Evolutionary conservation across 2,797 vertebrate species (phyloP), one percentile per base, ranked within the genome.

Genomic region (Phrynocephalus guinanensis): DNA sequence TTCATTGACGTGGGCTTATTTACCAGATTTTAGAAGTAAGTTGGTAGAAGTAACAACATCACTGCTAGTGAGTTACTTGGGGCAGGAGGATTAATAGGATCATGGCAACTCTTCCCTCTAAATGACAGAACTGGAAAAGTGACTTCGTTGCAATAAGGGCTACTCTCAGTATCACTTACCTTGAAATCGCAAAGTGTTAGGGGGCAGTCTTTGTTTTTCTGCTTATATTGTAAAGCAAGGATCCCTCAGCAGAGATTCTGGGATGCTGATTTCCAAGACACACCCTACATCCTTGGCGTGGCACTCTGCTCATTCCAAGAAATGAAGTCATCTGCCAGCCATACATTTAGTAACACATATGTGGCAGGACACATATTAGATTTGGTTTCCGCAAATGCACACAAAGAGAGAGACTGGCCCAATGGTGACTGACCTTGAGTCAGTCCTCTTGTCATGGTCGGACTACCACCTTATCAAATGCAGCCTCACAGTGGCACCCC

Each of bases 1-100:
- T 73, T 76, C 15, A 80, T 85, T 80, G 87, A 50, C 24, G 52
- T 80, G 24, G 80, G 18, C 20, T 81, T 85, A 68, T 72, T 18
- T 15, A 75, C 0, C 15, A 67, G 44, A 24, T 30, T 5, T 83
- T 71, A 28, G 26, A 28, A 83, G 48, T 70, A 83, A 83, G 30
- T 5, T 20, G 20, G 38, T 38, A 75, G 11, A 38, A 75, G 6
- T 20, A 75, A 38, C 20, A 33, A 75, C 20, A 18, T 38, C 20
- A 20, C 6, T n/a, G 33, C 30, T 75, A 38, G 72, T 20, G 38
- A 75, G 72, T 38, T 75, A 22, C 16, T 18, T 7, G 33, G 72
- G 18, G 15, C 60, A 18, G 72, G 6, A 20, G 33, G 18, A 38
- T 18, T 38, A 22, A 75, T 38, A 22, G 44, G 33, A 3, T 38